These are phyloP conservation scores for Vireo altiloquus DNA, from an alignment of 2,113 vertebrate genomes.

Conservation along the genomic window DNA sequence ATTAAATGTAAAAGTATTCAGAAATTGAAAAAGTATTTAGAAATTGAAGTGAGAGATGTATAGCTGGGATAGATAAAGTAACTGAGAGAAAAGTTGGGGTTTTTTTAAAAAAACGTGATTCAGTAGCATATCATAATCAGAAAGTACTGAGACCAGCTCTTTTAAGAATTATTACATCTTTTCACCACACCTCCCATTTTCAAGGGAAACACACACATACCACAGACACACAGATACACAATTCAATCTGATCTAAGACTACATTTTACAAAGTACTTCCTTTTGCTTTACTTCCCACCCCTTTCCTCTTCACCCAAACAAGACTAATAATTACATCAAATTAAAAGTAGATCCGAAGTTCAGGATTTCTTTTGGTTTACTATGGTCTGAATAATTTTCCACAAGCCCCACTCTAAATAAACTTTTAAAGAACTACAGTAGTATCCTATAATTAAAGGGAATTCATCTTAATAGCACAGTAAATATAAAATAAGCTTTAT, in stretches of 20 bases:
- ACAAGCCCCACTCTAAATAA: slow-evolving; percentile 54
- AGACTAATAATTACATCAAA: slow-evolving; percentile 46
- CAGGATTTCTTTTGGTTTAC: slow-evolving; percentile 57
- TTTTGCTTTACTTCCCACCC: slow-evolving; percentile 59
- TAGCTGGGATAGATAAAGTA: slow-evolving; percentile 57
- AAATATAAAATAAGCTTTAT: slow-evolving; percentile 67
- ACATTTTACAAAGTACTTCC: slow-evolving; percentile 71
- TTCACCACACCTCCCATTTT: slow-evolving; percentile 69
- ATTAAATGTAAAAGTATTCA: slow-evolving; percentile 32
- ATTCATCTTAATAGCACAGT: slow-evolving; percentile 54
- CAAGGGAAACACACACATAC: slow-evolving; percentile 70
- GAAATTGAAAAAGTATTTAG: slow-evolving; percentile 44
- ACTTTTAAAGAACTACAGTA: slow-evolving; percentile 52
- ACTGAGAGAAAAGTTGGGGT: not conserved
- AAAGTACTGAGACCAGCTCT: slow-evolving; percentile 81
- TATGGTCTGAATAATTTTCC: slow-evolving; percentile 17
- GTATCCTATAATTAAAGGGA: slow-evolving; percentile 56
- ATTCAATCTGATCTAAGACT: slow-evolving; percentile 72
- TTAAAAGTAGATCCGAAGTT: slow-evolving; percentile 29
- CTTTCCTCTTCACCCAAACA: slow-evolving; percentile 39
- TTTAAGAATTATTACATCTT: slow-evolving; percentile 76
- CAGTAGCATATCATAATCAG: slow-evolving; percentile 65
- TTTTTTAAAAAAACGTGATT: not conserved
- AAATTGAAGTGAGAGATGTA: slow-evolving; percentile 51
- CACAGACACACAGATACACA: slow-evolving; percentile 72